Conservation (phyloP, 2,113 vertebrate genomes). For the Melanostigma gelatinosum region DNA sequence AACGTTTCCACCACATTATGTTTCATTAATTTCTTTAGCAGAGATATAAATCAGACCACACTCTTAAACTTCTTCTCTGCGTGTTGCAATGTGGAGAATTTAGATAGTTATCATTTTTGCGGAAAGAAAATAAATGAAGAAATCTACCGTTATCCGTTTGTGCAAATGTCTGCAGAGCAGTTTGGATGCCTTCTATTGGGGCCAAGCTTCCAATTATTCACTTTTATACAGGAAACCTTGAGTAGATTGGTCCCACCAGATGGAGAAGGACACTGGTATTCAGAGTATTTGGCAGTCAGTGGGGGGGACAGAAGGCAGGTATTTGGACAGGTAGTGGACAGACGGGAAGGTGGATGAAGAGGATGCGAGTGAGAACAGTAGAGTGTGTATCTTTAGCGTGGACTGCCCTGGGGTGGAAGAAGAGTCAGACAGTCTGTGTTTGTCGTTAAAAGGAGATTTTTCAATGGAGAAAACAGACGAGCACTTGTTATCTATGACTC, state of each 20-base stretch:
- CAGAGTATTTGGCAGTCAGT: slow-evolving; percentile 71
- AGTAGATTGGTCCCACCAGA: slow-evolving; percentile 53
- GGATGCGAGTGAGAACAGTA: slow-evolving; percentile 71
- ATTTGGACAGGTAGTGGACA: slow-evolving; percentile 58
- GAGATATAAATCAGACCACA: slow-evolving; percentile 18
- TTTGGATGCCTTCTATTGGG: slow-evolving; percentile 20
- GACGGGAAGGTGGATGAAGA: slow-evolving; percentile 53
- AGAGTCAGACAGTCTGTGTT: slow-evolving; percentile 78
- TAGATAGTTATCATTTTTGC: background rate
- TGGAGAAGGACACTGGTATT: slow-evolving; percentile 71
- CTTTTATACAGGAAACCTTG: slow-evolving; percentile 61
- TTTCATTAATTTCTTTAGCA: background rate
- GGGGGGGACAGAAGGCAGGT: slow-evolving; percentile 55
- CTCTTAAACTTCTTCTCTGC: background rate
- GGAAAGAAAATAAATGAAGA: background rate
- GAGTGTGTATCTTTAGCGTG: slow-evolving; percentile 62
- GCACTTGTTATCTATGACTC: slow-evolving; percentile 57
- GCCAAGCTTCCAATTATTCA: slow-evolving; percentile 27
- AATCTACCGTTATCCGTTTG: background rate
- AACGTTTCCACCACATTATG: background rate
- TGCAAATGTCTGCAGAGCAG: slow-evolving; percentile 13
- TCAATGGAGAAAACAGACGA: slow-evolving; percentile 76
- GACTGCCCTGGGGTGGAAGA: slow-evolving; percentile 41
- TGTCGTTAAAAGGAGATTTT: slow-evolving; percentile 71
- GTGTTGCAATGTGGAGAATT: slow-evolving; percentile 23